These are phyloP conservation scores for Baronia brevicornis DNA, from an alignment of 2,888 invertebrate species.

Conservation along the genomic window DNA sequence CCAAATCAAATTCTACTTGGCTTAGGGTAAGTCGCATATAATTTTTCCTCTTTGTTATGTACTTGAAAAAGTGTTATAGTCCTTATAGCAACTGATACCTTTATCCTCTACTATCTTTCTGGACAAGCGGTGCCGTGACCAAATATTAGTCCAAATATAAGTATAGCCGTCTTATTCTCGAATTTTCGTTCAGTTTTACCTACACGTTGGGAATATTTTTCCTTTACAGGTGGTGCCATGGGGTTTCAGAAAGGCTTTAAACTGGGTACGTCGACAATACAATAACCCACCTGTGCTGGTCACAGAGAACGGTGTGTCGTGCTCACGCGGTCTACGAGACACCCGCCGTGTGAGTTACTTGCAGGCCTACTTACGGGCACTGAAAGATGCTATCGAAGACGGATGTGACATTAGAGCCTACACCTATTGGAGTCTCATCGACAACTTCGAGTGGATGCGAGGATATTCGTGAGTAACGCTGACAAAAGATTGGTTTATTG, in stretches of 20 bases:
- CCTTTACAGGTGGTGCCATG: constrained; percentile 75
- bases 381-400: constrained; percentile 69
- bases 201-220: too few relatives aligned
- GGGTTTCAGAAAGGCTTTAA: constrained; percentile 78
- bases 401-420: constrained; percentile 79
- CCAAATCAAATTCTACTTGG: constrained; percentile 64
- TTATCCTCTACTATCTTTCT: too few relatives aligned
- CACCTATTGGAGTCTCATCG: constrained; percentile 86
- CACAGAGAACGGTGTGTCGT: constrained; percentile 78
- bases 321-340: constrained; percentile 56
- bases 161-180: too few relatives aligned
- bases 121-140: too few relatives aligned
- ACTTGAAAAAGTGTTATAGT: too few relatives aligned
- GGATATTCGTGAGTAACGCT: constrained; percentile 80
- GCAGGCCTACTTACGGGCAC: constrained; percentile 57
- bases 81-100: too few relatives aligned
- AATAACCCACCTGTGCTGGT: constrained; percentile 73
- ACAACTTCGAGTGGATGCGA: constrained; percentile 87
- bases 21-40: constrained; percentile 46
- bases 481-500: constrained; percentile 1
- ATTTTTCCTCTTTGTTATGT: too few relatives aligned
- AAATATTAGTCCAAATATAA: too few relatives aligned
- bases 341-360: constrained; percentile 69
- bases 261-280: constrained; percentile 77
- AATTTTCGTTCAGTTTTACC: too few relatives aligned